A percentile compares a stretch with the other conserved stretches of the same genome.
These are phyloP conservation scores for Myotis myotis DNA, from an alignment of 2,797 vertebrate species.

Conservation along the genomic window DNA sequence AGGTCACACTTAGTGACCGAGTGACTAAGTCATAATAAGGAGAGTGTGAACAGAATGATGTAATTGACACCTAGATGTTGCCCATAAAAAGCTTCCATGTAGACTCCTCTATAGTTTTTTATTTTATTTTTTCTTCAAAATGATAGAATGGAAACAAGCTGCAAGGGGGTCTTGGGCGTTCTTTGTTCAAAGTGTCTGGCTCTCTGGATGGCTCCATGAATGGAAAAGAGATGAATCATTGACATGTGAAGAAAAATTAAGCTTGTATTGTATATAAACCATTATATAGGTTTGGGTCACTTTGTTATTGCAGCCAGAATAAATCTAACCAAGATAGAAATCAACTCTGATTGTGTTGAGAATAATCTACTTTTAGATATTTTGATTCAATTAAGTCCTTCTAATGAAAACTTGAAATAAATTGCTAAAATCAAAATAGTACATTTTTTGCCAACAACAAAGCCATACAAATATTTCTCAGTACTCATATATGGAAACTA, in stretches of 20 bases:
- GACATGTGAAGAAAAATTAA: neutral
- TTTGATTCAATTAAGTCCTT: slow-evolving; percentile 15
- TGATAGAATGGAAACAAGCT: neutral
- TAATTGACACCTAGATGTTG: neutral
- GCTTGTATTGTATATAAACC: neutral
- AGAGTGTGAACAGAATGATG: neutral
- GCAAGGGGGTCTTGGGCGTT: neutral
- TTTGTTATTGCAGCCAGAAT: neutral
- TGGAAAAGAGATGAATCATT: neutral
- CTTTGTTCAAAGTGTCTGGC: neutral
- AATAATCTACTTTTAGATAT: neutral
- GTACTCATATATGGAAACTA: neutral
- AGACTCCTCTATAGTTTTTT: neutral
- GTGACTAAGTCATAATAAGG: neutral
- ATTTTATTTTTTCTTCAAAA: neutral
- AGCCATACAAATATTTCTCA: neutral
- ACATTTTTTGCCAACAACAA: neutral
- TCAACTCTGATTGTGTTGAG: neutral
- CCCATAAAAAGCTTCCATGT: neutral
- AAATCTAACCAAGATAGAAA: neutral
- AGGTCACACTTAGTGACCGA: no score
- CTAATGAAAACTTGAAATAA: neutral
- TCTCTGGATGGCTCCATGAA: neutral
- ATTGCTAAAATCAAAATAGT: neutral
- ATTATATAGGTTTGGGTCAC: neutral